phyloP scores from a whole-genome alignment of 2,113 vertebrate genomes.

The Bubo scandiacus region DNA sequence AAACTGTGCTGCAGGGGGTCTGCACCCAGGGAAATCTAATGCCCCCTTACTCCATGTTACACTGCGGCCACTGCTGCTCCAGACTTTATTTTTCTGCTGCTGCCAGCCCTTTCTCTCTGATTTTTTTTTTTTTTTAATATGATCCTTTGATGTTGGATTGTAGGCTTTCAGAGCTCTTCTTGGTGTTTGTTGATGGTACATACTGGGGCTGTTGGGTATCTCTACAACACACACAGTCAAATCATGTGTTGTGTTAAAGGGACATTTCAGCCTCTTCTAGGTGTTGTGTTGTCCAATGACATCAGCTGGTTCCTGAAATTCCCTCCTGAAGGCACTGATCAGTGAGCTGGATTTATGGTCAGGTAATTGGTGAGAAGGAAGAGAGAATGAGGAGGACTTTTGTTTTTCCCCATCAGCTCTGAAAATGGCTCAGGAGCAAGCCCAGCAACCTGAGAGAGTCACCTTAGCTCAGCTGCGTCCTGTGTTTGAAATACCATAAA shows the following conservation, averaged over 20 bases:
- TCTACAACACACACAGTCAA: not conserved
- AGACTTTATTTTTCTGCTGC: not conserved
- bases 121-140: not conserved
- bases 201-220: not conserved
- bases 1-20: not conserved
- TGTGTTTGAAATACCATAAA: not conserved
- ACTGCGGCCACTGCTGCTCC: not conserved
- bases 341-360: not conserved
- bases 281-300: not conserved
- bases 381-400: not conserved
- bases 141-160: not conserved
- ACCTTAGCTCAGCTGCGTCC: not conserved
- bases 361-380: not conserved
- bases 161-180: not conserved
- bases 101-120: not conserved
- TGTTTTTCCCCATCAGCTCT: not conserved
- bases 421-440: not conserved
- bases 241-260: not conserved
- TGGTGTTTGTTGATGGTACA: not conserved
- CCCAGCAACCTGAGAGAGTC: not conserved
- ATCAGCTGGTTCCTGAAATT: not conserved
- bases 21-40: not conserved
- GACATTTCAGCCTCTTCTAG: not conserved
- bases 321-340: not conserved
- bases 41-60: rapidly evolving